Base-by-base conservation (phyloP, 1,140 invertebrate species). In the Plodia interpunctella region DNA sequence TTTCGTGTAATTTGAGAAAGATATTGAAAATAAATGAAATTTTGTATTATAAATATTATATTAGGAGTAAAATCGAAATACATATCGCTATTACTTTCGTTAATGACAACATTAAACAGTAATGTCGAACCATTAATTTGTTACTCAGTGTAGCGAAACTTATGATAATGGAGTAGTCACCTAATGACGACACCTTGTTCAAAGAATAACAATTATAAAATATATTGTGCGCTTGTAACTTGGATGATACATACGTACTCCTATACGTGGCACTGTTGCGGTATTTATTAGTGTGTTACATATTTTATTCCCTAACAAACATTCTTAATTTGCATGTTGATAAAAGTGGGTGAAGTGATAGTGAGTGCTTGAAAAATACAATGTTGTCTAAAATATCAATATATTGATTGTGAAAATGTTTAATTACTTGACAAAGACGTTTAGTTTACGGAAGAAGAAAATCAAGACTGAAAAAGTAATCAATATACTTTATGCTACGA, bases 171-270 rank as follows among this genome's bases (percentile, higher is more conserved):
- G 9, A 15, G 13, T 15, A 15, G 30, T 32, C 30, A 32, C 3
- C 11, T 32, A 32, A 44, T 44, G 38, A 44, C 38, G 38, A 44
- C 38, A 60, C 62, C 51, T 65, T 62, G 60, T 57, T 51, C 55
- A 62, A 70, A 75, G 64, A 66, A 65, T 63, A 60, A 58, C 49
- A 58, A 59, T 57, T 71, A 71, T 66, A 62, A 63, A 67, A 64
- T 65, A 61, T 64, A 61, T 64, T 54, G 65, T 54, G 67, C 61
- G 64, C 63, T 67, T 65, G 53, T 3, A 44, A 44, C 38, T 44
- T 44, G 38, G 38, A 44, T 44, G 38, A 44, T 15, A 44, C 38
- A 44, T 44, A 44, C 35, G 35, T 38, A 11, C 2, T 38, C n/a
- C n/a, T n/a, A 38, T 38, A 13, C 13, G 38, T 44, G 38, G 30